These are phyloP conservation scores for Diuraphis noxia DNA, from an alignment of 1,140 invertebrate genomes.

Conservation along the genomic window DNA sequence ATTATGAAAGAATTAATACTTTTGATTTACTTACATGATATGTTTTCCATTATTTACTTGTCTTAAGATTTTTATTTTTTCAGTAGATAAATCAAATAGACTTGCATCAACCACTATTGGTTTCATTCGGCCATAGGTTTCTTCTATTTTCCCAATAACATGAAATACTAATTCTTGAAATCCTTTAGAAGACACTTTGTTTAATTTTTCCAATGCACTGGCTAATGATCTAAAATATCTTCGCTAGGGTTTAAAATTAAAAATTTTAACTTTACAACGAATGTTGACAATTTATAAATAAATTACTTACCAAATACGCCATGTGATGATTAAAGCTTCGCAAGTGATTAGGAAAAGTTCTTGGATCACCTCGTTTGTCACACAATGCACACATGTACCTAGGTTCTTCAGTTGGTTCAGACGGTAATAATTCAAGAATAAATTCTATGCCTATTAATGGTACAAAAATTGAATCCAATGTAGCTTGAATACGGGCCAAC, in stretches of 20 bases:
- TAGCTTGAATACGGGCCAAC: constrained; percentile 63
- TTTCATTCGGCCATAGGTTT: constrained; percentile 66
- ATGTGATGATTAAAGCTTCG: constrained; percentile 72
- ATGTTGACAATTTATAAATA: neutral
- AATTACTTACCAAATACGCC: constrained; percentile 63
- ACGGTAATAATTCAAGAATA: constrained; percentile 70
- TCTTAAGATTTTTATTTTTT: constrained; percentile 64
- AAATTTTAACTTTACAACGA: neutral
- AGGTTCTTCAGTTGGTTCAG: constrained; percentile 64
- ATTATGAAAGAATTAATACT: neutral
- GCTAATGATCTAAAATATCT: constrained; percentile 57
- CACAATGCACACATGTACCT: constrained; percentile 75
- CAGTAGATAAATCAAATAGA: constrained; percentile 61
- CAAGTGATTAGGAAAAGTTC: constrained; percentile 75
- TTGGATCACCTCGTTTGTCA: constrained; percentile 73
- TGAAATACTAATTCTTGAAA: constrained; percentile 58
- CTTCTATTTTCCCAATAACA: constrained; percentile 67
- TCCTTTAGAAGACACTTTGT: constrained; percentile 48
- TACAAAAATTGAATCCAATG: constrained; percentile 61
- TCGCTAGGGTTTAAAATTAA: constrained; percentile 35
- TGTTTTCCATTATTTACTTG: constrained; percentile 57
- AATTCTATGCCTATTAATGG: constrained; percentile 70
- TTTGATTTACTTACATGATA: constrained; percentile 57
- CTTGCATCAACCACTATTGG: constrained; percentile 65
- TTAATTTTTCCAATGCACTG: constrained; percentile 35